A percentile compares a stretch with the other conserved stretches of the same genome.
phyloP scores from a whole-genome alignment of 2,888 invertebrate genomes.

The Ctenicera cuprea region DNA sequence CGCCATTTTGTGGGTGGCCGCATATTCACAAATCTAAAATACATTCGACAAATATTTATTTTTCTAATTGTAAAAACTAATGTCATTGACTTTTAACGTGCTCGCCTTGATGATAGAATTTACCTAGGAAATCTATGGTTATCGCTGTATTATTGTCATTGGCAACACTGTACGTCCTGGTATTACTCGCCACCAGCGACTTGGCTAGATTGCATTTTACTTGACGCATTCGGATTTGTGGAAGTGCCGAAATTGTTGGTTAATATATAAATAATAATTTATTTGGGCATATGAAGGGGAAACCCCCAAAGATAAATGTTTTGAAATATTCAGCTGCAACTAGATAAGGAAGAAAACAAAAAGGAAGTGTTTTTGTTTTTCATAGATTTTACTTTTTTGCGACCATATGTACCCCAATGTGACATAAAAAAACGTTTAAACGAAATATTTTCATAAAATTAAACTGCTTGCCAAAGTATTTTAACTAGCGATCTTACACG shows the following conservation, averaged over 20 bases:
- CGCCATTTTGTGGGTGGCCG: constrained; percentile 27
- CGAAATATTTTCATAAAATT: too few species aligned
- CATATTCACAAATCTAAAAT: background rate
- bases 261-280: background rate
- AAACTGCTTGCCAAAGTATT: too few species aligned
- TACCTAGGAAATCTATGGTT: constrained; percentile 36
- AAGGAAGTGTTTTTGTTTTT: too few species aligned
- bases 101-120: constrained; percentile 12
- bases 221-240: background rate
- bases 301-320: too few species aligned
- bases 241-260: too few species aligned
- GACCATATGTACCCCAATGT: too few species aligned
- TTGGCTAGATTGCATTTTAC: background rate
- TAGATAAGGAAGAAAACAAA: too few species aligned
- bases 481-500: background rate
- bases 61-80: constrained; percentile 12
- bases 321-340: too few species aligned
- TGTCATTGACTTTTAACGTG: constrained; percentile 38
- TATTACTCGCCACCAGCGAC: background rate
- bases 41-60: constrained; percentile 16
- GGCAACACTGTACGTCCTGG: constrained; percentile 28
- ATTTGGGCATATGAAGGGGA: too few species aligned
- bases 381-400: too few species aligned
- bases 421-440: too few species aligned
- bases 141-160: background rate